Evolutionary conservation across 1,140 invertebrate species (phyloP).

Genomic region (Epicauta chinensis): DNA sequence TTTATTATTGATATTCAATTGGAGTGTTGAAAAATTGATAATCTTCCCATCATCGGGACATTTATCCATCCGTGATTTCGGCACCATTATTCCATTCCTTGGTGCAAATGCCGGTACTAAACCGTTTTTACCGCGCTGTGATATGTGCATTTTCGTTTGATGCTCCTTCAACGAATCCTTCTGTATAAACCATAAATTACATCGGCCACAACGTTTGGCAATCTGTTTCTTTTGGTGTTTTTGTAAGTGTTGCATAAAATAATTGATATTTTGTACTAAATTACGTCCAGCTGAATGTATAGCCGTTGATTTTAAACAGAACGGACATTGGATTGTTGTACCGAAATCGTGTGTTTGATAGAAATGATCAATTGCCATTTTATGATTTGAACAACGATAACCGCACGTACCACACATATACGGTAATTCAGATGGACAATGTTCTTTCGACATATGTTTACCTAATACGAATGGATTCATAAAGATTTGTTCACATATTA

Average conservation of each 20-base stretch:
- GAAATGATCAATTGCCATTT: slow-evolving; percentile 66
- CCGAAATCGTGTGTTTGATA: slow-evolving; percentile 56
- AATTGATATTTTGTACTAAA: slow-evolving; percentile 45
- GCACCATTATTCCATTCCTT: slow-evolving; percentile 43
- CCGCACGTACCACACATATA: slow-evolving; percentile 68
- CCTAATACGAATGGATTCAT: slow-evolving; percentile 56
- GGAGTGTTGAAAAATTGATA: slow-evolving; percentile 30
- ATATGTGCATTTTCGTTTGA: slow-evolving; percentile 33
- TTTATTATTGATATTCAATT: slow-evolving; percentile 42
- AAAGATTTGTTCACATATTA: slow-evolving; percentile 63
- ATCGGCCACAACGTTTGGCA: slow-evolving; percentile 58
- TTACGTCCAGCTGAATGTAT: slow-evolving; percentile 42
- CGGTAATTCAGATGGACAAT: slow-evolving; percentile 70
- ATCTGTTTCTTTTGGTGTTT: slow-evolving; percentile 52
- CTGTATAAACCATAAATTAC: slow-evolving; percentile 65
- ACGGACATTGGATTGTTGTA: slow-evolving; percentile 62
- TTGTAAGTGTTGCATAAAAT: slow-evolving; percentile 48
- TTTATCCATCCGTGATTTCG: slow-evolving; percentile 47
- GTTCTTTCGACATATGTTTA: slow-evolving; percentile 68
- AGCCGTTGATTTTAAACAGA: slow-evolving; percentile 58
- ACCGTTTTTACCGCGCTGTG: slow-evolving; percentile 36
- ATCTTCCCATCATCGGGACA: slow-evolving; percentile 29
- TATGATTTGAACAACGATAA: slow-evolving; percentile 69
- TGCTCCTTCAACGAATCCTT: slow-evolving; percentile 44
- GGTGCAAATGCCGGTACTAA: slow-evolving; percentile 42